phyloP scores from a whole-genome alignment of 2,113 vertebrate genomes.

The Antechinus flavipes region DNA sequence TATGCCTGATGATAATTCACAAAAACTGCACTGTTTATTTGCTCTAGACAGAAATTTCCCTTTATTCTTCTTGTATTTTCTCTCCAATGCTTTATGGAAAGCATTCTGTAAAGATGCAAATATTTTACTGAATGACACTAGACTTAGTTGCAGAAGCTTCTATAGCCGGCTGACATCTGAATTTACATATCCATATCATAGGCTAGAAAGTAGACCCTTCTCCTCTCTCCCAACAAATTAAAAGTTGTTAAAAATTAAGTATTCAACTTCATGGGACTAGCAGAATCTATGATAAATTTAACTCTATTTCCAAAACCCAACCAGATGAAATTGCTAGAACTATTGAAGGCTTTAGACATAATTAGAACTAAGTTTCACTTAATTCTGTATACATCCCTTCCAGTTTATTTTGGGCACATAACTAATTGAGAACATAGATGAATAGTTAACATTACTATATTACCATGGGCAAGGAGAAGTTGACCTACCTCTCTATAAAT shows the following conservation, averaged over 20 bases:
- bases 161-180: not conserved
- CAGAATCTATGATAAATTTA: not conserved
- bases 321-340: not conserved
- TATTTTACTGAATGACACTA: not conserved
- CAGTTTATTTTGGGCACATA: not conserved
- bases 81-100: not conserved
- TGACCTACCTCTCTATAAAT: not conserved
- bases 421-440: not conserved
- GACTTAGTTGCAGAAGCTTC: not conserved
- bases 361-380: not conserved
- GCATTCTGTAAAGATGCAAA: not conserved
- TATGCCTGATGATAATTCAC: not conserved
- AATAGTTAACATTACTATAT: not conserved
- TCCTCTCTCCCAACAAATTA: not conserved
- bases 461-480: not conserved
- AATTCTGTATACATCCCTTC: not conserved
- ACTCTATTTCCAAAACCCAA: not conserved
- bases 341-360: not conserved
- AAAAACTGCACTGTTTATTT: not conserved
- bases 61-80: not conserved
- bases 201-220: not conserved
- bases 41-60: not conserved
- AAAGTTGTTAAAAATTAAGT: not conserved
- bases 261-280: not conserved
- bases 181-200: not conserved